Evolutionary conservation across 2,113 vertebrate genomes (phyloP), one percentile per base, ranked within the genome.

Genomic region (Oncorhynchus nerka): DNA sequence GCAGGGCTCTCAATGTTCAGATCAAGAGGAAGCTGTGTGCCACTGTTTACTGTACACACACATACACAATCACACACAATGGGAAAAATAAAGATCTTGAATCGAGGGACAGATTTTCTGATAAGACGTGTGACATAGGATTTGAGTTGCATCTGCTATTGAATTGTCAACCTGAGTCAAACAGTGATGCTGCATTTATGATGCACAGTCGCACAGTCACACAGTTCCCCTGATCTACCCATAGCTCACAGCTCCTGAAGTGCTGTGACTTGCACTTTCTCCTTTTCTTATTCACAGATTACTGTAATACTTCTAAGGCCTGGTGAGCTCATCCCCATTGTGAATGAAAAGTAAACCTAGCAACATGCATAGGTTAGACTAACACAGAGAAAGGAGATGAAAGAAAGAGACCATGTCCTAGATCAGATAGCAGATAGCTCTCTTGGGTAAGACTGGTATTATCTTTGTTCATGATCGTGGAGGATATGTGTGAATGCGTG

Each of bases 11-110:
- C 30, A 70, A 68, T 7, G 22, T 79, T 22, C 74, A 57, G 45
- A 61, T 81, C 74, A 84, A 0, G 7, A 80, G 75, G 51, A 75
- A 61, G 19, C 20, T 55, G n/a, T 48, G 28, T 65, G 15, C 15
- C 12, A 15, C 66, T 78, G 75, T 81, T 82, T 83, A 78, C 57
- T 76, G 49, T 86, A 73, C 32, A 79, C 64, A 86, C 20, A 62
- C 39, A 20, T 20, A 22, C 20, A 39, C 49, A 66, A 24, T 13
- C 32, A 32, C 49, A 11, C 51, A 76, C 77, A 64, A n/a, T 49
- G 4, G 45, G 48, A n/a, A 4, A 77, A 74, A 28, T 70, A 9
- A 62, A 39, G 59, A 34, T 22, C 11, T 57, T 57, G 55, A 20
- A 20, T 57, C 4, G 55, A 3, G 19, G 19, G 19, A 19, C 55